Evolutionary conservation across 2,888 invertebrate species (phyloP), one percentile per base, ranked within the genome.

Genomic region (Fissipunctia ypsillon): DNA sequence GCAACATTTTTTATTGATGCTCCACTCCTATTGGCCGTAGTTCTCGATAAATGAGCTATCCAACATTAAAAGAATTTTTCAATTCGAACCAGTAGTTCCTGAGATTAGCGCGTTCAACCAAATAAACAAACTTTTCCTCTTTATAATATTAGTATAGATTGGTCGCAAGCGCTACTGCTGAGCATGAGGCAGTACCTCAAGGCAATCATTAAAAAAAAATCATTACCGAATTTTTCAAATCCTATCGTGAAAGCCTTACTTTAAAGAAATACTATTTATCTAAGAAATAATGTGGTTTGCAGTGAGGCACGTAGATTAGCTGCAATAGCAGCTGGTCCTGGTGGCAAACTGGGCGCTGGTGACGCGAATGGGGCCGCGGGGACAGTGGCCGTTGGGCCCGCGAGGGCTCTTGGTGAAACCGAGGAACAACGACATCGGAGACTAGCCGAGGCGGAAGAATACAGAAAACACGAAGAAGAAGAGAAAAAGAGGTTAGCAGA

Each of bases 301-400:
- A 81, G 84, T 41, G 80, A 83, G 25, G 35, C 50, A 52, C 67
- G 59, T 3, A 69, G 80, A 67, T 38, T 67, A 63, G 57, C 69
- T 38, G 73, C 66, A 31, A 1, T 63, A 1, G 43, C 43, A 28
- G 66, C 22, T 28, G 73, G 43, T 35, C 54, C 45, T n/a, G 59
- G 52, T 22, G 35, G 35, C 16, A 25, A 28, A 22, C 14, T 4
- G 50, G 22, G 59, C 3, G 14, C n/a, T n/a, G 41, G 41, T 41
- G 38, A 16, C 9, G 19, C 5, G 19, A 5, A 2, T 28, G 43
- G 19, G 14, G 22, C 10, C 28, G 41, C 19, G 14, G 45, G 63
- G 19, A 25, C 16, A 19, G 16, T 28, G 43, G 50, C 38, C 2
- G 25, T 31, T 31, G 31, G 4, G 3, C 2, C 31, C 31, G 4